Base-by-base conservation (phyloP, 2,888 invertebrate species). In the Lordiphosa fenestrarum region DNA sequence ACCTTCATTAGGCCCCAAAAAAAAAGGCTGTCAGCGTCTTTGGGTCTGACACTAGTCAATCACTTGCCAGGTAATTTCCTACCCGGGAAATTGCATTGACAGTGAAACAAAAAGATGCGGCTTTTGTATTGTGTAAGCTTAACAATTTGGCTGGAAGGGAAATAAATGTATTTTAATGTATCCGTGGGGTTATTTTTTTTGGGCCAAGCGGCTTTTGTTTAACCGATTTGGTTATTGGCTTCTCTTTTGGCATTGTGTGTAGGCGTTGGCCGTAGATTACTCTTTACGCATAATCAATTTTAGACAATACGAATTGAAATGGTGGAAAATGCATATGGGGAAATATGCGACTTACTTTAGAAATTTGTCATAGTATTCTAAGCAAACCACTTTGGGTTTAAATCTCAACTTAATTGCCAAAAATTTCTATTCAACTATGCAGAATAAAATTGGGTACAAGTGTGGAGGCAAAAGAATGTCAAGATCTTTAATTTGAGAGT, bases 251-350 rank as follows among this genome's bases (percentile, higher is more conserved):
- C 10, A 40, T 21, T 40, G 40, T 40, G n/a, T 10, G 40, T 30
- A 30, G 30, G 30, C 30, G 30, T 30, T 30, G 30, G 9, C 0
- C 30, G 9, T 9, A 30, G 30, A 30, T 30, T 49, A 25, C 51
- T 50, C 44, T 70, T 66, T 63, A 69, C 84, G 73, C 81, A 71
- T 66, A 78, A 61, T 76, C 66, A 65, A 73, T 63, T 71, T 84
- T 61, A 66, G 76, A 60, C 36, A 48, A 38, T 48, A 36, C 15
- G 9, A 25, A 25, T 25, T 25, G 6, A 6, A 25, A 6, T 25
- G 6, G 25, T 6, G 25, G 25, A 25, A 25, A 6, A 25, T 6
- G 2, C 1, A 6, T 6, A 15, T 15, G 15, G 1, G 15, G 23
- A 6, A 4, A 23, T 6, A 23, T 23, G 5, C 1, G 4, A n/a